Evolutionary conservation across 2,113 vertebrate genomes (phyloP).

Genomic region (Pogonocichla stellata): DNA sequence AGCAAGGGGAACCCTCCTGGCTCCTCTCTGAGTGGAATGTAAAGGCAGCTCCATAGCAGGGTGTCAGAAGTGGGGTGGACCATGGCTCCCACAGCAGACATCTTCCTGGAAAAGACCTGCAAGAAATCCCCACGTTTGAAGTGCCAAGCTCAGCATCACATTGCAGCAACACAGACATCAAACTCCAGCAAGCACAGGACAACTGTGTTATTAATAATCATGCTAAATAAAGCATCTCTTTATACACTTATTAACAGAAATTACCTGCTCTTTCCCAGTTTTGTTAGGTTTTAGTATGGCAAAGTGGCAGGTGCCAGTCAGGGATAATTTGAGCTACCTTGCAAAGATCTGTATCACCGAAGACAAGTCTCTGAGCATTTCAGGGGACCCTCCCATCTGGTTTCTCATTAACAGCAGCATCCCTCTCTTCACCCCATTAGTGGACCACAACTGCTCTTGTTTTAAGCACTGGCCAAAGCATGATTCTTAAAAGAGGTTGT

Average conservation of each 20-base stretch:
- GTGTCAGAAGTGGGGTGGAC: not conserved
- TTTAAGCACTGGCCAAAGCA: not conserved
- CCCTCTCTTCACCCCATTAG: not conserved
- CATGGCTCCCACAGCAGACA: not conserved
- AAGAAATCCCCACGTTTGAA: not conserved
- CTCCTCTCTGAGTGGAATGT: not conserved
- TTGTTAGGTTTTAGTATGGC: not conserved
- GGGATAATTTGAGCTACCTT: not conserved
- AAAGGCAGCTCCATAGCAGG: not conserved
- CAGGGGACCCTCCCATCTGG: rapidly evolving
- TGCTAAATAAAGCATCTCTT: not conserved
- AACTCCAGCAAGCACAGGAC: not conserved
- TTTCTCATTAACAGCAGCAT: not conserved
- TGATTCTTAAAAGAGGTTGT: not conserved
- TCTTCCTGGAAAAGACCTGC: not conserved
- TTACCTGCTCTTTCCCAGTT: not conserved
- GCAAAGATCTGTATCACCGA: not conserved
- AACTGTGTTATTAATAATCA: not conserved
- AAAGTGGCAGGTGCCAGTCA: not conserved
- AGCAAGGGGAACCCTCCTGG: not conserved
- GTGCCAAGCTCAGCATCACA: not conserved
- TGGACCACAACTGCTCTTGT: not conserved
- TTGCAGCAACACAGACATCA: not conserved
- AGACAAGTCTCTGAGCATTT: not conserved
- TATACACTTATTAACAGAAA: not conserved